Base-by-base conservation (phyloP, 2,888 invertebrate genomes). In the Pediacus dermestoides region DNA sequence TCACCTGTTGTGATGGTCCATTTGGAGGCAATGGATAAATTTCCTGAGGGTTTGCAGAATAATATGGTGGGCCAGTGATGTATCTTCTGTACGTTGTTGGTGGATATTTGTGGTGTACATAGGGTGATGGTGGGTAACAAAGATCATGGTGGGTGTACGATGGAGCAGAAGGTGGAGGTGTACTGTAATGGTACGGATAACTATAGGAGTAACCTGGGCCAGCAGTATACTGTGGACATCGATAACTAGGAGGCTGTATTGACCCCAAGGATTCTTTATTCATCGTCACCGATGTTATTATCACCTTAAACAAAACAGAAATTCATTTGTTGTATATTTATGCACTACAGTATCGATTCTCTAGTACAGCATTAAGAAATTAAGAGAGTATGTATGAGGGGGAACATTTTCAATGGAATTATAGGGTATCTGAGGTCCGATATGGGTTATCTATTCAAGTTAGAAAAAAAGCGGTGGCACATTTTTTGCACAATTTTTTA, bases 151-250 rank as follows among this genome's bases (percentile, higher is more conserved):
- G 68, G 12, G 66, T 57, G 50, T 66, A 64, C 23, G 67, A 58
- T 8, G 66, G 13, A 3, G 28, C 14, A 6, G 28, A 63, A 22
- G 60, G 71, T 32, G 74, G 67, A 34, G 74, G 70, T 33, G 70
- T 67, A 46, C 73, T 72, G 58, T 74, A 74, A 55, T 73, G 73
- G 53, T 74, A 73, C 39, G 65, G 56, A 49, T 67, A 67, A 25
- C 59, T 50, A 43, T 68, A 67, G 2, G 66, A 58, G 50, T 66
- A 64, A 22, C 61, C 60, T 7, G 59, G 58, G 7, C 61, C 47
- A 64, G 53, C 65, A 61, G 46, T 70, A 63, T 44, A 73, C 60
- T 54, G 73, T 67, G 72, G 38, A 35, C 55, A 60, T 15, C 71
- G 70, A 44, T 68, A 70, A 48, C 71, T 72, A 57, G 67, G 59